Conservation (phyloP, 2,797 vertebrate genomes). For the Macropus fuliginosus region DNA sequence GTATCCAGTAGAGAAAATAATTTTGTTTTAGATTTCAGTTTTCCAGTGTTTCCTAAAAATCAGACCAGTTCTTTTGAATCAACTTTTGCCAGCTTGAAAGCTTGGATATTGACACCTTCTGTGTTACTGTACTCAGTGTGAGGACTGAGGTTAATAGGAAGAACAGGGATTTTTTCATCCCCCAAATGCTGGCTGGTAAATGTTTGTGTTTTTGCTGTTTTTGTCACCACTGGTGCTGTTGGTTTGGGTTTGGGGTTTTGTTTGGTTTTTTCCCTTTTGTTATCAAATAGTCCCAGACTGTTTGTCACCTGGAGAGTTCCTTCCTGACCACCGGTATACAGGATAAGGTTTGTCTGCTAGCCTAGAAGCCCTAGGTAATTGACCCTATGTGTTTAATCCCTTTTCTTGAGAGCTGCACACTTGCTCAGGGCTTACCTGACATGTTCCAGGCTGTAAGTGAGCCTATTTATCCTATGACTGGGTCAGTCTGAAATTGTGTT, state of each 20-base stretch:
- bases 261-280: not conserved
- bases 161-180: not conserved
- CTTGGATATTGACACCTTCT: not conserved
- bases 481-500: no score
- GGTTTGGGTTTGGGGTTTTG: not conserved
- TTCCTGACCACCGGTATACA: not conserved
- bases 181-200: not conserved
- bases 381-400: not conserved
- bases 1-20: no score
- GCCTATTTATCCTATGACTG: no score
- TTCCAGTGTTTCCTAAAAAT: not conserved
- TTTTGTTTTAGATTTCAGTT: not conserved
- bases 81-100: not conserved
- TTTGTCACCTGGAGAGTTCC: not conserved
- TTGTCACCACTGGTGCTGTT: not conserved
- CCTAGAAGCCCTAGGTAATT: not conserved
- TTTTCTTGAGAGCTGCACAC: no score
- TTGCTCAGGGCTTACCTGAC: no score
- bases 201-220: not conserved
- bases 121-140: not conserved
- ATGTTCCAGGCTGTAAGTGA: no score
- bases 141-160: not conserved
- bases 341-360: not conserved
- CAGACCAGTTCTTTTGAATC: not conserved
- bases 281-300: not conserved